Evolutionary conservation across 2,888 invertebrate genomes (phyloP).

Genomic region (Hyposoter didymator): DNA sequence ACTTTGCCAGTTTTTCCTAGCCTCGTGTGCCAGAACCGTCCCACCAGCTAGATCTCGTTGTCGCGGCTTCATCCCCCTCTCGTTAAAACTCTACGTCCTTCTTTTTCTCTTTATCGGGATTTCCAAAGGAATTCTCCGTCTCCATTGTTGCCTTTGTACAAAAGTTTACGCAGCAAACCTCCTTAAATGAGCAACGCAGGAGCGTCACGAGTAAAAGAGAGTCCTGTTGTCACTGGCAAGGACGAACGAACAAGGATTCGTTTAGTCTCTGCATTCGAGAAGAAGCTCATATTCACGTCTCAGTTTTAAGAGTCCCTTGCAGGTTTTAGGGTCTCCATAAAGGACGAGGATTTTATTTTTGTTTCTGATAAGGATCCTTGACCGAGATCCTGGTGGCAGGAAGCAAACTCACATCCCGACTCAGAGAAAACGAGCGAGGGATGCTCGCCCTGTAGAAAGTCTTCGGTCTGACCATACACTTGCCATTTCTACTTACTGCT

Average conservation of each 20-base stretch:
- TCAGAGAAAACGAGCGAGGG: background rate
- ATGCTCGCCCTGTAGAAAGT: too few species aligned
- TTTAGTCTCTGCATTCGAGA: background rate
- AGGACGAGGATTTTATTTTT: slow-evolving; percentile 41
- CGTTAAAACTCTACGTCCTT: slow-evolving; percentile 65
- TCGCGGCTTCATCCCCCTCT: slow-evolving; percentile 66
- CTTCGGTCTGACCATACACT: too few species aligned
- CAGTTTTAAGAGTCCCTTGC: slow-evolving; percentile 13
- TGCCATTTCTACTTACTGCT: background rate
- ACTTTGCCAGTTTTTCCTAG: slow-evolving; percentile 59
- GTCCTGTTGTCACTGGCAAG: slow-evolving; percentile 29
- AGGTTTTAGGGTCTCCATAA: slow-evolving; percentile 48
- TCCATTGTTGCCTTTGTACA: slow-evolving; percentile 53
- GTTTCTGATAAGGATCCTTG: slow-evolving; percentile 45
- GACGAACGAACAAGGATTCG: slow-evolving; percentile 5
- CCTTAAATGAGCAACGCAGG: slow-evolving; percentile 44
- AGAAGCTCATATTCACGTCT: background rate
- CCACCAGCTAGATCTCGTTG: slow-evolving; percentile 57
- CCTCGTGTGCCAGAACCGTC: slow-evolving; percentile 21
- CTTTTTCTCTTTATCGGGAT: slow-evolving; percentile 25
- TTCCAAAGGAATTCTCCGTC: slow-evolving; percentile 34
- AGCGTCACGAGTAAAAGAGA: background rate
- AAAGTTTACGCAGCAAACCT: slow-evolving; percentile 43
- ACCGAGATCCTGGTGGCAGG: slow-evolving; percentile 1
- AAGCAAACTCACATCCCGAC: slow-evolving; percentile 14